Conservation (phyloP, 2,797 vertebrate species). For the Lycodopsis pacificus region DNA sequence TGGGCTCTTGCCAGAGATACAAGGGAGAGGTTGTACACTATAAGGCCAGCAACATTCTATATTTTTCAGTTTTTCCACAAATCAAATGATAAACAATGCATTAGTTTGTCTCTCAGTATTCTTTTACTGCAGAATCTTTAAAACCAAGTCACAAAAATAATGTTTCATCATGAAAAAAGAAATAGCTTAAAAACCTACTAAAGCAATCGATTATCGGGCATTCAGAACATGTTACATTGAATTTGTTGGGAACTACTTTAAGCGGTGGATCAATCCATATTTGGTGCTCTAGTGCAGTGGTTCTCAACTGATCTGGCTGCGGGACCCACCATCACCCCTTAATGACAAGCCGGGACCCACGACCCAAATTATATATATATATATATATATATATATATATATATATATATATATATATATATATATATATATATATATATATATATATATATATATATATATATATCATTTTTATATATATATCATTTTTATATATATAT, state of each 20-base stretch:
- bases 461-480: too few relatives aligned
- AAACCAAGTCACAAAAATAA: neutral
- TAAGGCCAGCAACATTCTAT: neutral
- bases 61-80: neutral
- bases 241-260: neutral
- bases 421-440: too few relatives aligned
- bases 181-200: neutral
- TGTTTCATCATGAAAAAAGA: neutral
- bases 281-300: neutral
- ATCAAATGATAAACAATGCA: neutral
- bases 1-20: slow-evolving; percentile 27
- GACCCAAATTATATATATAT: too few relatives aligned
- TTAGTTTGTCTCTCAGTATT: neutral
- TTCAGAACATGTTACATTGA: neutral
- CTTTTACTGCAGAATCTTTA: neutral
- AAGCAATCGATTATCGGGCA: neutral
- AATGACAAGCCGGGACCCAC: too few relatives aligned
- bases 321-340: too few relatives aligned
- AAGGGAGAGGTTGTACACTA: slow-evolving; percentile 29
- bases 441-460: too few relatives aligned
- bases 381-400: too few relatives aligned
- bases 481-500: too few relatives aligned
- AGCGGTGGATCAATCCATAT: neutral
- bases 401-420: too few relatives aligned
- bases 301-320: too few relatives aligned